Evolutionary conservation across 1,140 invertebrate genomes (phyloP).

Genomic region (Chymomyza costata): DNA sequence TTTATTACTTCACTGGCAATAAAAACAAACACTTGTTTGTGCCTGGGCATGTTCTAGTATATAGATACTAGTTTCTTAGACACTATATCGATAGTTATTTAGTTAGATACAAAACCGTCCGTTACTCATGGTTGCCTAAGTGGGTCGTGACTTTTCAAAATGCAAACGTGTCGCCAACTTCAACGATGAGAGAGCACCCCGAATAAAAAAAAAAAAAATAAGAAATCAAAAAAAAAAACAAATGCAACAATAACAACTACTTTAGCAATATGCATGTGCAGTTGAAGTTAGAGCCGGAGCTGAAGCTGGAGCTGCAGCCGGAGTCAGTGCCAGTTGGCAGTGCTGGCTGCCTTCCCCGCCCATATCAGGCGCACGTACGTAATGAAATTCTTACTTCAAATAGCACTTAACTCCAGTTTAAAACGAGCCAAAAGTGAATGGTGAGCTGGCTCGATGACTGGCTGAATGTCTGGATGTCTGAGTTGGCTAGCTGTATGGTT

Average conservation of each 20-base stretch:
- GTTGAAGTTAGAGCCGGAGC: conserved; percentile 47
- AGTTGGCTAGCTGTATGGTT: no score
- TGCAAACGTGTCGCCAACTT: conserved; percentile 63
- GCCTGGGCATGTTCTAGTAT: conserved; percentile 24
- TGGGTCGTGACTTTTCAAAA: conserved; percentile 72
- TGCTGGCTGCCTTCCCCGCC: no score
- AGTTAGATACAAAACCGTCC: no score
- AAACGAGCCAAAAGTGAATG: conserved; percentile 72
- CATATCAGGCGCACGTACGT: conserved; percentile 65
- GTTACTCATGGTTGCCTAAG: conserved; percentile 71
- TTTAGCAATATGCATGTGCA: conserved; percentile 42
- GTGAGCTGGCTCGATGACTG: no score
- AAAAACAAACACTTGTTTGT: conserved; percentile 60
- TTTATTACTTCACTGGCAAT: no score
- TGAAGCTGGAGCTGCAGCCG: no score
- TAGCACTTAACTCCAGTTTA: conserved; percentile 72
- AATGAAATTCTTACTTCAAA: conserved; percentile 72
- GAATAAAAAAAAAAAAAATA: no score
- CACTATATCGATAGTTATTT: no score
- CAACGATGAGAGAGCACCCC: no score
- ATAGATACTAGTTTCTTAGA: conserved; percentile 33
- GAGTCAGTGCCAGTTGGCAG: conserved; percentile 11
- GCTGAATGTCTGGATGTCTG: no score
- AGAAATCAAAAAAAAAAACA: no score
- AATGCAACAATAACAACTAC: no score